Evolutionary conservation across 30 jellyfish, hydroid and myxozoan genomes (phyloP).

Genomic region (Rhopilema esculentum): DNA sequence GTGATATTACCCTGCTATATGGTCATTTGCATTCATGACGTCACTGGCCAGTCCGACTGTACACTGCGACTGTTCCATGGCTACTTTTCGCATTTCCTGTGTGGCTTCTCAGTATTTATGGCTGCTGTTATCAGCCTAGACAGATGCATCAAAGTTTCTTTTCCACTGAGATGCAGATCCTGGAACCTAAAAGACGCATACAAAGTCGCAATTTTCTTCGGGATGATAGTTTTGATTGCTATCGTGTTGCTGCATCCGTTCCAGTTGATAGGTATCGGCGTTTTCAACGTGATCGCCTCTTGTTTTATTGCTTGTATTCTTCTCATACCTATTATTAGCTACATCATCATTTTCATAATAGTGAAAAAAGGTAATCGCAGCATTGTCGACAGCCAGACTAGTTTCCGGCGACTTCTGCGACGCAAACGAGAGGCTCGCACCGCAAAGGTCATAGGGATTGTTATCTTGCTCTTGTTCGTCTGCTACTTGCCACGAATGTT

Average conservation of each 20-base stretch:
- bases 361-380: neutral
- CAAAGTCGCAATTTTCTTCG: neutral
- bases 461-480: neutral
- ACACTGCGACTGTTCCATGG: constrained; percentile 5
- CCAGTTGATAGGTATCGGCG: neutral
- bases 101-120: constrained; percentile 29
- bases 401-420: neutral
- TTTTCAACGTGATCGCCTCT: neutral
- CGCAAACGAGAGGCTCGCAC: neutral
- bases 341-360: neutral
- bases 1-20: neutral
- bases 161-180: constrained; percentile 16
- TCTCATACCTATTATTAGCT: neutral
- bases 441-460: constrained; percentile 3
- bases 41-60: neutral
- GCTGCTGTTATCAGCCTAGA: constrained; percentile 22
- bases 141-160: constrained; percentile 24
- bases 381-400: neutral
- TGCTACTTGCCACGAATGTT: constrained; percentile 5
- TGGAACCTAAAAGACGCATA: constrained; percentile 15
- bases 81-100: constrained; percentile 7
- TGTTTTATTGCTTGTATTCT: constrained; percentile 9
- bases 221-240: neutral
- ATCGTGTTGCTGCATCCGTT: neutral
- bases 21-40: constrained; percentile 4